Evolutionary conservation across 2,888 invertebrate genomes (phyloP).

Genomic region (Campaea margaritaria): DNA sequence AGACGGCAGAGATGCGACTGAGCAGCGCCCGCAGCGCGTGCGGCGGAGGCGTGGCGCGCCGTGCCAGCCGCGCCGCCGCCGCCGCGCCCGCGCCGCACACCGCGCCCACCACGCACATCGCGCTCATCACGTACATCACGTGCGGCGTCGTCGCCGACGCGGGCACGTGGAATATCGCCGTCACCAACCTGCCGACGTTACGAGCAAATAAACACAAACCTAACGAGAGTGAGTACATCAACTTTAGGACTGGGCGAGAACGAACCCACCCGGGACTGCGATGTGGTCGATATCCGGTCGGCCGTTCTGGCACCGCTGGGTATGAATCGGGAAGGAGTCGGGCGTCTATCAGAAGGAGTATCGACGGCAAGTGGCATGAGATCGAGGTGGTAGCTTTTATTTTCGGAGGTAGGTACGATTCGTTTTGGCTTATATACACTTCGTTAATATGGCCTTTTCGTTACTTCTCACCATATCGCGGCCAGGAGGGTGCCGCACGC

Average conservation of each 20-base stretch:
- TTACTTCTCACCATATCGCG: slow-evolving; percentile 62
- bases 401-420: background rate
- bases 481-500: slow-evolving; percentile 64
- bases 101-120: slow-evolving; percentile 55
- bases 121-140: slow-evolving; percentile 50
- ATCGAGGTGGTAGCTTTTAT: too few species aligned
- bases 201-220: background rate
- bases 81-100: slow-evolving; percentile 55
- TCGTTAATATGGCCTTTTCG: too few species aligned
- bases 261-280: too few species aligned
- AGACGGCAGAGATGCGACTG: slow-evolving; percentile 48
- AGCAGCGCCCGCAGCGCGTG: slow-evolving; percentile 48
- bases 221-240: too few species aligned
- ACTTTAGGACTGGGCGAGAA: too few species aligned
- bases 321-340: too few species aligned
- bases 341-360: too few species aligned
- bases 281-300: too few species aligned
- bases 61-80: slow-evolving; percentile 54
- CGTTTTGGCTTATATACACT: too few species aligned
- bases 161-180: slow-evolving; percentile 61
- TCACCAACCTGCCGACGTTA: slow-evolving; percentile 57
- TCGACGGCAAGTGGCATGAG: too few species aligned
- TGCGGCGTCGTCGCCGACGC: slow-evolving; percentile 50
- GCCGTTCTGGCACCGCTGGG: too few species aligned
- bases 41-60: slow-evolving; percentile 51